Percentiles rank a stretch among this genome's conserved stretches.
Conservation (phyloP, 2,888 invertebrate genomes). For the Agrotis segetum region DNA sequence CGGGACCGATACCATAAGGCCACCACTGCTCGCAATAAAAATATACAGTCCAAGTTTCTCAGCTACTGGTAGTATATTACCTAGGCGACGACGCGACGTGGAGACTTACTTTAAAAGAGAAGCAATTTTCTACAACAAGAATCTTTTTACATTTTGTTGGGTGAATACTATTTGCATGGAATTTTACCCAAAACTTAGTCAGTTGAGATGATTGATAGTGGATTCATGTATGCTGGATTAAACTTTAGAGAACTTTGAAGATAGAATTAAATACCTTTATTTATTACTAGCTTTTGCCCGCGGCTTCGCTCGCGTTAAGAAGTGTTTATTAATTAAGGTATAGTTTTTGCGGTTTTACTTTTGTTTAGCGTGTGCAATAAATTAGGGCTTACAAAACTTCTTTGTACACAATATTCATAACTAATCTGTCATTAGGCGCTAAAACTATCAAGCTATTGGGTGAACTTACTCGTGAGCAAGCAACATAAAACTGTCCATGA, state of each 20-base stretch:
- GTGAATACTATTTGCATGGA: background rate
- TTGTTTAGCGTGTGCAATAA: no score
- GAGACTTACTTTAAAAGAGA: background rate
- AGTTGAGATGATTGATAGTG: background rate
- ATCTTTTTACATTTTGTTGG: background rate
- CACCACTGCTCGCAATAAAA: background rate
- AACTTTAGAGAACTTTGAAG: background rate
- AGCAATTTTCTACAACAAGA: constrained; percentile 3
- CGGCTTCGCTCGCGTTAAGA: no score
- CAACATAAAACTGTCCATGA: no score
- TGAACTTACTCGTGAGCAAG: no score
- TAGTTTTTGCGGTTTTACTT: no score
- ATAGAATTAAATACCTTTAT: background rate
- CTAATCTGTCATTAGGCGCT: no score
- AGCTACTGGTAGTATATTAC: background rate
- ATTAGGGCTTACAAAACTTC: no score
- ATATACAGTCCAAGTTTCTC: background rate
- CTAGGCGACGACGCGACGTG: background rate
- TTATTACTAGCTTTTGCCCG: no score
- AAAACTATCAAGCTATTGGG: no score
- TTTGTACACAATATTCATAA: no score
- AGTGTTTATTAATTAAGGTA: no score
- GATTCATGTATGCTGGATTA: background rate
- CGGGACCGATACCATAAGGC: no score
- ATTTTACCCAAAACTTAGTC: background rate